phyloP scores from a whole-genome alignment of 1,140 invertebrate species.

The Ladona fulva region DNA sequence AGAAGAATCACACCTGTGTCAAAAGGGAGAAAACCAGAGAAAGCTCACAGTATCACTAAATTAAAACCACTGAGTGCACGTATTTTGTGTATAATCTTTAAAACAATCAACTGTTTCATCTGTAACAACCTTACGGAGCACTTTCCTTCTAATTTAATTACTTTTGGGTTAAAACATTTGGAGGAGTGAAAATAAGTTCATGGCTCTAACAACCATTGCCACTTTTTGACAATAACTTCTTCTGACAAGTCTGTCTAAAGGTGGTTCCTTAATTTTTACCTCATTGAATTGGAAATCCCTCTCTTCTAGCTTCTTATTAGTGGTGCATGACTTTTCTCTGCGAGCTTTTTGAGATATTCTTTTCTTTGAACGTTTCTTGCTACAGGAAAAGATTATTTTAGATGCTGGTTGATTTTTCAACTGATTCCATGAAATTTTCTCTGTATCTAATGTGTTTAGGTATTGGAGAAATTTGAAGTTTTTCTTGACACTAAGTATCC shows the following conservation, averaged over 20 bases:
- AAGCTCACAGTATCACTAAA: no score
- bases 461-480: background rate
- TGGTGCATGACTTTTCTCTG: background rate
- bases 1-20: background rate
- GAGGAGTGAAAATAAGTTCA: background rate
- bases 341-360: background rate
- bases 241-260: background rate
- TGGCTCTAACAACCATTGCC: background rate
- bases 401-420: no score
- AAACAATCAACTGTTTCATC: no score
- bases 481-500: background rate
- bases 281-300: background rate
- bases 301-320: background rate
- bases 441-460: slow-evolving; percentile 1
- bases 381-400: no score
- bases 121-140: background rate
- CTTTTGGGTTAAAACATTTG: background rate
- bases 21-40: no score
- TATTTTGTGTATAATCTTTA: no score
- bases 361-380: background rate
- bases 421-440: background rate
- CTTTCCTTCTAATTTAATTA: background rate
- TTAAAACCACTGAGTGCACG: no score
- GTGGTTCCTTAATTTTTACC: background rate
- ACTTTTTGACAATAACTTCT: slow-evolving; percentile 10